These are phyloP conservation scores for Athetis lepigone DNA, from an alignment of 2,888 invertebrate species.

Conservation along the genomic window DNA sequence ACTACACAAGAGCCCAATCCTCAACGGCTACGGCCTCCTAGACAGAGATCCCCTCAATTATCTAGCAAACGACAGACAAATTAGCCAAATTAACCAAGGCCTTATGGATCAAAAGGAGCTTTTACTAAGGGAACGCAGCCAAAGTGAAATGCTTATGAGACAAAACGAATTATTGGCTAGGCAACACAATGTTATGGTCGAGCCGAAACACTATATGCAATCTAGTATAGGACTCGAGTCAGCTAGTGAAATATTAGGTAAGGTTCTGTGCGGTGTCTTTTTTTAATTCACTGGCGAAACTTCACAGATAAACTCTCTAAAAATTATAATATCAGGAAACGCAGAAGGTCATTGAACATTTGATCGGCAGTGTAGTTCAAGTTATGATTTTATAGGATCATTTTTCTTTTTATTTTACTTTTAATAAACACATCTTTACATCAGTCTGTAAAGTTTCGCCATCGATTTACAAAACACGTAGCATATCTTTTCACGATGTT, in stretches of 20 bases:
- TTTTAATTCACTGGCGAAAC: slow-evolving; percentile 29
- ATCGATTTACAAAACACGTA: not conserved
- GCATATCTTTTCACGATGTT: slow-evolving; percentile 37
- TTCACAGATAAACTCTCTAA: not conserved
- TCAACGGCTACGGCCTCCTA: slow-evolving; percentile 84
- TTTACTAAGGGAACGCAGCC: slow-evolving; percentile 79
- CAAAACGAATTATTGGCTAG: slow-evolving; percentile 84
- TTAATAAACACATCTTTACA: accelerated
- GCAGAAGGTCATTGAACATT: too few species aligned
- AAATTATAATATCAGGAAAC: not conserved
- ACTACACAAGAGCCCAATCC: slow-evolving; percentile 79
- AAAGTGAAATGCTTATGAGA: slow-evolving; percentile 83
- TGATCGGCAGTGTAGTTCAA: not conserved
- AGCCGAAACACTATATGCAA: slow-evolving; percentile 85
- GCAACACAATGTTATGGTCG: slow-evolving; percentile 81
- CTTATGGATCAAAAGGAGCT: slow-evolving; percentile 82
- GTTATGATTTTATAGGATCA: not conserved
- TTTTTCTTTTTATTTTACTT: not conserved
- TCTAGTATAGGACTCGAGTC: slow-evolving; percentile 86
- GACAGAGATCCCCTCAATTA: slow-evolving; percentile 71
- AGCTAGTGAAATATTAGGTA: slow-evolving; percentile 89
- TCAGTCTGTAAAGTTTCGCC: slow-evolving; percentile 12
- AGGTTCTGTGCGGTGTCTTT: slow-evolving; percentile 50
- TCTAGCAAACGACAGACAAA: slow-evolving; percentile 83
- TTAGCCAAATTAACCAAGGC: slow-evolving; percentile 84